Evolutionary conservation across 2,888 invertebrate genomes (phyloP).

Genomic region (Periphyllus acericola): DNA sequence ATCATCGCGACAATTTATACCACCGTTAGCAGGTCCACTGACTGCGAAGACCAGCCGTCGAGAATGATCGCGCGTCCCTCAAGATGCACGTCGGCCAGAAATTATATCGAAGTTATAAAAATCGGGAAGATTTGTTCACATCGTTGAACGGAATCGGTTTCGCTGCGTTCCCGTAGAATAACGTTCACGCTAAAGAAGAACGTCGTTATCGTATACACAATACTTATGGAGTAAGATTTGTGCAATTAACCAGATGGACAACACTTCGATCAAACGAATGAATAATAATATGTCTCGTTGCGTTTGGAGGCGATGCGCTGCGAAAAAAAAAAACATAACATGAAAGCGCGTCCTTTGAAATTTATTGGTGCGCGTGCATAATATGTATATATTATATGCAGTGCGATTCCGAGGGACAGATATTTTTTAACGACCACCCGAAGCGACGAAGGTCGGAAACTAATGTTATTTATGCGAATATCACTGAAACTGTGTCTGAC

Average conservation of each 20-base stretch:
- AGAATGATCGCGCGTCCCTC: not conserved
- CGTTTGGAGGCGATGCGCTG: not conserved
- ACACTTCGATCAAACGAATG: not conserved
- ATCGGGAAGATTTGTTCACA: not conserved
- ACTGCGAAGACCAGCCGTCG: not conserved
- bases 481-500: not conserved
- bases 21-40: not conserved
- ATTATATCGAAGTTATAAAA: not conserved
- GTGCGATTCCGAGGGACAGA: not conserved
- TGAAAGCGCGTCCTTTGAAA: not conserved
- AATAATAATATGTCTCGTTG: not conserved
- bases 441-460: not conserved
- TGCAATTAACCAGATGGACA: not conserved
- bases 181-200: not conserved
- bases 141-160: not conserved
- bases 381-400: not conserved
- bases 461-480: not conserved
- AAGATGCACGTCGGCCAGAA: not conserved
- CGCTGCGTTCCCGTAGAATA: not conserved
- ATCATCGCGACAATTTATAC: conserved; percentile 1
- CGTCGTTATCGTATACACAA: not conserved
- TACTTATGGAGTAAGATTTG: not conserved
- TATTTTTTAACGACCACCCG: not conserved
- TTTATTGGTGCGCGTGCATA: not conserved
- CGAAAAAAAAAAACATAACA: not conserved